Percentiles rank a stretch among this genome's conserved stretches.
These are phyloP conservation scores for Triplophysa siluroides DNA, from an alignment of 2,113 vertebrate species.

Conservation along the genomic window DNA sequence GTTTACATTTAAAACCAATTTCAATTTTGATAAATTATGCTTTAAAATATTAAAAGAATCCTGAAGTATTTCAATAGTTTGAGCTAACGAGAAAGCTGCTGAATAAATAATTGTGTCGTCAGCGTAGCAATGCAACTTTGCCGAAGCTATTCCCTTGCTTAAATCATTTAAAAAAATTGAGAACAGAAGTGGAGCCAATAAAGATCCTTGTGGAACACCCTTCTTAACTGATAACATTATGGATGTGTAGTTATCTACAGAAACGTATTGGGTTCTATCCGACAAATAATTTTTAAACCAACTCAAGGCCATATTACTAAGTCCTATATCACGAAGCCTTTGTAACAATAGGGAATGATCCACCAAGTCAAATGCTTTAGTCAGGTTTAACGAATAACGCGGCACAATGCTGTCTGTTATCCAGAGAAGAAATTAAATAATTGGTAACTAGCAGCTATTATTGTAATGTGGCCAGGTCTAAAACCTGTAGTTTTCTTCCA, in stretches of 20 bases:
- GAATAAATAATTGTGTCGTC: background rate
- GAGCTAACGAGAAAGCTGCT: background rate
- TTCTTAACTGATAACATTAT: background rate
- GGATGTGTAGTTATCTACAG: background rate
- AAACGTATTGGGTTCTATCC: background rate
- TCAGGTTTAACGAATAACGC: background rate
- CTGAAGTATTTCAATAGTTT: background rate
- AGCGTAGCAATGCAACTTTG: background rate
- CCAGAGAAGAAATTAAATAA: background rate
- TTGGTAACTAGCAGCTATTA: background rate
- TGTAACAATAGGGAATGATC: background rate
- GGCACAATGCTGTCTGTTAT: background rate
- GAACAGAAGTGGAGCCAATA: background rate
- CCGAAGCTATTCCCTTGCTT: background rate
- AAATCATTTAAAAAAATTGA: background rate
- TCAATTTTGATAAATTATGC: too few species aligned
- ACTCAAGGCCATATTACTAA: background rate
- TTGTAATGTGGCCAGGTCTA: background rate
- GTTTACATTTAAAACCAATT: too few species aligned
- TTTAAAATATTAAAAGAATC: too few species aligned
- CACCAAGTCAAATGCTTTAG: background rate
- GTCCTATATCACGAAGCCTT: background rate
- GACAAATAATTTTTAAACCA: background rate
- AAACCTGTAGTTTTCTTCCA: too few species aligned
- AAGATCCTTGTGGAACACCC: background rate